These are phyloP conservation scores for Triplophysa siluroides DNA, from an alignment of 2,113 vertebrate genomes.

Conservation along the genomic window DNA sequence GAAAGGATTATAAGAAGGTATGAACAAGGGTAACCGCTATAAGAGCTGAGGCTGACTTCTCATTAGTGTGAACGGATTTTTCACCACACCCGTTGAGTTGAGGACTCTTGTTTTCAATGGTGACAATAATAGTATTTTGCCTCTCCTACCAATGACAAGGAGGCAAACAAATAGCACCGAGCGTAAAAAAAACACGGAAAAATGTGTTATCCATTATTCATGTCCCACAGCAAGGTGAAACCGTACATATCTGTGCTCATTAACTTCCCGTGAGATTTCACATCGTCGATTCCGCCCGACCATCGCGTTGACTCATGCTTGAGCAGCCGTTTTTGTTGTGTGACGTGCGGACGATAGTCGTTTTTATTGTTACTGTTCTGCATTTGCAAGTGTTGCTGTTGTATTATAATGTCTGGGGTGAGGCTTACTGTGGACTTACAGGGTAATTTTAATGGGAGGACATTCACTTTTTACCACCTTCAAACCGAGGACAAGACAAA, in stretches of 20 bases:
- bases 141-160: slow-evolving; percentile 1
- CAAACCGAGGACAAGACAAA: slow-evolving; percentile 9
- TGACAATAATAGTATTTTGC: background rate
- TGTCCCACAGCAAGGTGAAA: slow-evolving; percentile 1
- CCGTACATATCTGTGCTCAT: slow-evolving; percentile 19
- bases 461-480: background rate
- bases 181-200: background rate
- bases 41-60: background rate
- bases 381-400: background rate
- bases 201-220: slow-evolving; percentile 15
- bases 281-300: background rate
- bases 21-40: background rate
- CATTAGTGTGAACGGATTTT: slow-evolving; percentile 21
- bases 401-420: slow-evolving; percentile 14
- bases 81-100: background rate
- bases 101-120: slow-evolving; percentile 3
- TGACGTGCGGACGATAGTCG: background rate
- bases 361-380: slow-evolving; percentile 33
- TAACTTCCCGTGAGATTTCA: slow-evolving; percentile 13
- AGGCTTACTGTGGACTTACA: background rate
- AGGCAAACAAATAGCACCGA: slow-evolving; percentile 12
- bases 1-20: background rate
- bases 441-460: slow-evolving; percentile 7
- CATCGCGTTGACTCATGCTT: background rate
- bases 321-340: background rate